Evolutionary conservation across 1,140 invertebrate species (phyloP), one percentile per base, ranked within the genome.

Genomic region (Venustaconcha ellipsiformis): DNA sequence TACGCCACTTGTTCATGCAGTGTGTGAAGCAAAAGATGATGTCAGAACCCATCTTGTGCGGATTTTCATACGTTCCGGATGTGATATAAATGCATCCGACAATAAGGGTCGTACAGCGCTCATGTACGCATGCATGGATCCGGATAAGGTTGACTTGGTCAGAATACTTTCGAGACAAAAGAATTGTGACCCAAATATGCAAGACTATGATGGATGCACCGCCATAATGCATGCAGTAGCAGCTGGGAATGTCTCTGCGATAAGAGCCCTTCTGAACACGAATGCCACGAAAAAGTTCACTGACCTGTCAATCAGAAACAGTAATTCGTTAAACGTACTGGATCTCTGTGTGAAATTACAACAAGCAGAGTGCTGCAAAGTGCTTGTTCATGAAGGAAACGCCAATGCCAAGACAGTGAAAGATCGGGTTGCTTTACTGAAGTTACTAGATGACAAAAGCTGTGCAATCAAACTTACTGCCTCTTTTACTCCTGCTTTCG

Each of bases 21-120:
- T 78, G 0, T 78, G 67, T 67, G 67, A 80, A 23, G 78, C 71
- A 0, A 75, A 75, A 30, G 81, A 76, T 11, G 78, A 82, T 57
- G 68, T 78, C 57, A 59, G 79, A 30, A 78, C 69, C 13, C 76
- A 78, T 66, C 23, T 82, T n/a, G 76, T 78, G 66, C 76, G 79
- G 57, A 66, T 80, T 67, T 70, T 82, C 63, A 30, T 82, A 8
- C 57, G 65, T 56, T 23, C 60, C 63, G 96, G 95, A 58, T 96
- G 96, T 6, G 95, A 96, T 82, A 92, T 96, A 13, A 97, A 97
- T 86, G 95, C 95, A 74, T 94, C 95, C 89, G 96, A 97, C 84
- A 94, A 95, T 84, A 95, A 97, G 87, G 96, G 96, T 17, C 96
- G 94, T 74, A 96, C 96, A 5, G 95, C 95, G 15, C 89, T 97